These are phyloP conservation scores for Neuroterus valhalla DNA, from an alignment of 1,140 invertebrate genomes.

Conservation along the genomic window DNA sequence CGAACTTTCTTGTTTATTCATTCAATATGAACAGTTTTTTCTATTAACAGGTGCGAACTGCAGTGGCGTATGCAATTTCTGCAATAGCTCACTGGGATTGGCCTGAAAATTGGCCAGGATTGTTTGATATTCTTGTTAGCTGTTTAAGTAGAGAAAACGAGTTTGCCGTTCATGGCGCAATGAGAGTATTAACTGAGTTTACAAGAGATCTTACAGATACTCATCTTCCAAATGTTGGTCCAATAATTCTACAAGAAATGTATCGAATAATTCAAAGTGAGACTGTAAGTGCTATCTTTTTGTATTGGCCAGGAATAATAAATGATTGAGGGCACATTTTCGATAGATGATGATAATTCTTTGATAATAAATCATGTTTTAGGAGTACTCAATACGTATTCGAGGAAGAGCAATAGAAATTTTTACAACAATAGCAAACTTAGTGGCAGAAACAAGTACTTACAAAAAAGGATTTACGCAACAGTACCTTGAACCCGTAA, in stretches of 20 bases:
- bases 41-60: conserved; percentile 75
- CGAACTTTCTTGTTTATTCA: too few relatives aligned
- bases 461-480: conserved; percentile 78
- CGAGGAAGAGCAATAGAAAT: conserved; percentile 81
- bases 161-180: conserved; percentile 84
- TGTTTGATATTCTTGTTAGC: conserved; percentile 83
- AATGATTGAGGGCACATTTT: too few relatives aligned
- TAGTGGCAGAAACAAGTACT: conserved; percentile 78
- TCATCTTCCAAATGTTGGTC: conserved; percentile 83
- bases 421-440: conserved; percentile 78
- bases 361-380: conserved; percentile 62
- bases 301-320: too few relatives aligned
- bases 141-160: conserved; percentile 77
- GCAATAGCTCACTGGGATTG: conserved; percentile 87
- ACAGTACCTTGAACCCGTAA: conserved; percentile 79
- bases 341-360: too few relatives aligned
- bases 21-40: too few relatives aligned
- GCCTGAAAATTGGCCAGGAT: conserved; percentile 85
- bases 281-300: conserved; percentile 72
- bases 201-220: conserved; percentile 82
- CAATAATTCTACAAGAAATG: conserved; percentile 86
- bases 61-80: conserved; percentile 85
- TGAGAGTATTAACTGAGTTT: conserved; percentile 86
- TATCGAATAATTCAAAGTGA: conserved; percentile 83
- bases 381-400: conserved; percentile 79